These are phyloP conservation scores for Eublepharis macularius DNA, from an alignment of 2,113 vertebrate species.

Conservation along the genomic window DNA sequence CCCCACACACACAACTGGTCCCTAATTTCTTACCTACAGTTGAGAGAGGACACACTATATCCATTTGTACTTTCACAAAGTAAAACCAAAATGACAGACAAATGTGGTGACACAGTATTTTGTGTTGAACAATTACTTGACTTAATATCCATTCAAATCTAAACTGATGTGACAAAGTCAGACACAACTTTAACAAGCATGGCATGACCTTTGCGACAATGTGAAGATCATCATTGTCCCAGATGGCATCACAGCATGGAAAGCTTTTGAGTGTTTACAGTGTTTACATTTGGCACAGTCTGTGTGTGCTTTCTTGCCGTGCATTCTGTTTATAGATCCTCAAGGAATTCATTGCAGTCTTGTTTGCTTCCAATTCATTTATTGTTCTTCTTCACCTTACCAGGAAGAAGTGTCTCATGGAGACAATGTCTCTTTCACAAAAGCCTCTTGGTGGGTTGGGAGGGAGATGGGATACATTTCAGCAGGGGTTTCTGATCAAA, in stretches of 20 bases:
- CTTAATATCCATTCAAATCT: background rate
- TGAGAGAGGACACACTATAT: background rate
- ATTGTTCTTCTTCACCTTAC: background rate
- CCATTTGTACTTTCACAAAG: no score
- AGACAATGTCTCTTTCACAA: background rate
- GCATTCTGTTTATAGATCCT: background rate
- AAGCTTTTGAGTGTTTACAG: background rate
- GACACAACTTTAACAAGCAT: background rate
- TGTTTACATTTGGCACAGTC: background rate
- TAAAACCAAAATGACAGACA: background rate
- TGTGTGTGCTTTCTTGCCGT: background rate
- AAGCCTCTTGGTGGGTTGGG: background rate
- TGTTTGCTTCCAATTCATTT: slow-evolving; percentile 15
- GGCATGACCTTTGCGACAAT: background rate
- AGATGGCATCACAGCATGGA: slow-evolving; percentile 2
- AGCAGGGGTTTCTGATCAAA: background rate
- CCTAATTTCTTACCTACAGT: no score
- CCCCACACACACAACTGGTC: no score
- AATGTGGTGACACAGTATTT: background rate
- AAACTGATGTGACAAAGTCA: background rate
- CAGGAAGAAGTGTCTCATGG: background rate
- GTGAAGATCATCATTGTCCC: background rate
- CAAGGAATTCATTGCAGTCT: slow-evolving; percentile 1
- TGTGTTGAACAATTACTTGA: background rate
- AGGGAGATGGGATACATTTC: background rate